Evolutionary conservation across 1,140 invertebrate genomes (phyloP).

Genomic region (Branchinecta lindahli): DNA sequence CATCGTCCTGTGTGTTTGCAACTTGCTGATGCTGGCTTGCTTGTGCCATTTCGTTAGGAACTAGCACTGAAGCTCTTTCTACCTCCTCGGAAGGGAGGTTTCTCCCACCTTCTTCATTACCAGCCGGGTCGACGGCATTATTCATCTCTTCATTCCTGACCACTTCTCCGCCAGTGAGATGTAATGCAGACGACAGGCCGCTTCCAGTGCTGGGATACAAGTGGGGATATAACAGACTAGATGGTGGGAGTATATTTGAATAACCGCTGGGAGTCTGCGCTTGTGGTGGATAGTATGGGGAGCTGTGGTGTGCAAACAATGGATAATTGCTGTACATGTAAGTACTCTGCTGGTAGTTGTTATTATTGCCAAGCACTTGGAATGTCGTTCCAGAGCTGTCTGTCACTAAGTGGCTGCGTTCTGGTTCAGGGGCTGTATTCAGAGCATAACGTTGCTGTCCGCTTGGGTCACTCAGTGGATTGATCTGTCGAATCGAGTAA

Average conservation of each 20-base stretch:
- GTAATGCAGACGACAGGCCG: not conserved
- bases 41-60: not conserved
- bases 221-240: not conserved
- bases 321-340: constrained; percentile 1
- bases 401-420: not conserved
- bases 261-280: not conserved
- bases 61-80: not conserved
- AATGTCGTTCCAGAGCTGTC: not conserved
- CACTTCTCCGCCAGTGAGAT: not conserved
- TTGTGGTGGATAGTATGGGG: not conserved
- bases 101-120: not conserved
- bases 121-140: not conserved
- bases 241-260: not conserved
- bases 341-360: not conserved
- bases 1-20: not conserved
- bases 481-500: not conserved
- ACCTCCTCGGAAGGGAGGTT: not conserved
- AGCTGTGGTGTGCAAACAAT: not conserved
- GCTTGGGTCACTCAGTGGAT: not conserved
- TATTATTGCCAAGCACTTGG: constrained; percentile 2
- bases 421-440: not conserved
- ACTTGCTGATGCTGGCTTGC: not conserved
- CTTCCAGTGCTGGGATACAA: not conserved
- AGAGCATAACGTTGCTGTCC: not conserved
- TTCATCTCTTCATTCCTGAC: not conserved